Conservation (phyloP, 2,797 vertebrate species). For the Malacoctenus gilli region DNA sequence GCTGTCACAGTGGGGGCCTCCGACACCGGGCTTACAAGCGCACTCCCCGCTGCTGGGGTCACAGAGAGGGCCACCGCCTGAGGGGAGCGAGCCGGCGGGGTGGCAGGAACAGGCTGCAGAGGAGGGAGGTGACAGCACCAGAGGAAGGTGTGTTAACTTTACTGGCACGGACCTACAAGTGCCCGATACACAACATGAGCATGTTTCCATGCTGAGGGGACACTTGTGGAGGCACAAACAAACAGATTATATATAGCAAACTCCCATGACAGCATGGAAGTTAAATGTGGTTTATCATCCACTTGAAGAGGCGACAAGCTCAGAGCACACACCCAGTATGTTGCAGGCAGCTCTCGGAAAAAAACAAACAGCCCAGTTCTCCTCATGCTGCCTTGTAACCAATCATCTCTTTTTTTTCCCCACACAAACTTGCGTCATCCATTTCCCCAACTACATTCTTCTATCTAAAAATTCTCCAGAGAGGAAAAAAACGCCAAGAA, state of each 20-base stretch:
- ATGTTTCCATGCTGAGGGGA: conserved; percentile 10
- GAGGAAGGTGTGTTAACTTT: conserved; percentile 34
- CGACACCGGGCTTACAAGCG: conserved; percentile 90
- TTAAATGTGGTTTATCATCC: conserved; percentile 34
- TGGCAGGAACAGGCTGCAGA: conserved; percentile 88
- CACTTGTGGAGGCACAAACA: conserved; percentile 23
- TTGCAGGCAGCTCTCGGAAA: conserved; percentile 39
- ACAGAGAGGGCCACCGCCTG: conserved; percentile 76
- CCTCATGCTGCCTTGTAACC: conserved; percentile 20
- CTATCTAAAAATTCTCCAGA: too few species aligned
- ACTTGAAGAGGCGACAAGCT: conserved; percentile 27
- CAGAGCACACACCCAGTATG: conserved; percentile 22
- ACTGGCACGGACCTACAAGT: conserved; percentile 9
- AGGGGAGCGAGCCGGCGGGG: conserved; percentile 81
- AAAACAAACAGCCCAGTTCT: conserved; percentile 39
- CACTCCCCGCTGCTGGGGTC: conserved; percentile 88
- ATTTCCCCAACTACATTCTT: too few species aligned
- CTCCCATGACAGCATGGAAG: conserved; percentile 20
- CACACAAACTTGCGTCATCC: too few species aligned
- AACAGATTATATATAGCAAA: conserved; percentile 1
- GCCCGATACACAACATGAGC: conserved; percentile 7
- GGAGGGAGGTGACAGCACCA: conserved; percentile 37
- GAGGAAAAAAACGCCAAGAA: conserved; percentile 47
- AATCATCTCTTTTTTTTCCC: too few species aligned
- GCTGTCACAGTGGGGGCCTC: conserved; percentile 85